Percentiles rank a stretch among this genome's conserved stretches.
Conservation (phyloP, 2,888 invertebrate species). For the Neoascia interrupta region DNA sequence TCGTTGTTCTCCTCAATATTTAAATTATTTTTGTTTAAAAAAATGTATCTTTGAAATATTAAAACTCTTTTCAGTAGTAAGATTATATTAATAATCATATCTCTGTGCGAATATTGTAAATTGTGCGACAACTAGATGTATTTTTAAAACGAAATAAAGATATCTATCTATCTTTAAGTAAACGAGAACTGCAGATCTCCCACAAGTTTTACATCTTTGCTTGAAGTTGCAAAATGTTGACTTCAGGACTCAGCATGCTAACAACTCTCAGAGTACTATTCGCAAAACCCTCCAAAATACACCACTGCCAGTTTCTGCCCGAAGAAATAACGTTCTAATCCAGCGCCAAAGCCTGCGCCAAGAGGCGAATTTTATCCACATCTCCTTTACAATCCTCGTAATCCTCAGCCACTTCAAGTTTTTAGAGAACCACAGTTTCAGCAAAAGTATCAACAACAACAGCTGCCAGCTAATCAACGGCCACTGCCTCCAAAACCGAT, state of each 20-base stretch:
- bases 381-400: constrained; percentile 28
- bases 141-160: too few relatives aligned
- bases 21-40: too few relatives aligned
- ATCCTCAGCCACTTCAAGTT: constrained; percentile 21
- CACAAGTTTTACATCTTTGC: background rate
- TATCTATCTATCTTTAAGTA: too few relatives aligned
- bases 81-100: too few relatives aligned
- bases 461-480: constrained; percentile 18
- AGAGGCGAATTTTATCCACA: constrained; percentile 43
- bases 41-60: too few relatives aligned
- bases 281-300: constrained; percentile 5
- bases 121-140: too few relatives aligned
- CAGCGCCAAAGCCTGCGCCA: constrained; percentile 4
- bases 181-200: constrained; percentile 8
- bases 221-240: constrained; percentile 14
- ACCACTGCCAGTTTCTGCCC: constrained; percentile 15
- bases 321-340: background rate
- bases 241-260: constrained; percentile 6
- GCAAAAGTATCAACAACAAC: constrained; percentile 19
- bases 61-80: too few relatives aligned
- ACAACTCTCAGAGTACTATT: constrained; percentile 1
- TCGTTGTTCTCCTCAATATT: too few relatives aligned
- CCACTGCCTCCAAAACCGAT: constrained; percentile 31
- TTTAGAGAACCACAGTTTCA: constrained; percentile 10
- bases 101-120: too few relatives aligned